phyloP scores from a whole-genome alignment of 2,888 invertebrate genomes.

The Drosophila neoperkinsi region DNA sequence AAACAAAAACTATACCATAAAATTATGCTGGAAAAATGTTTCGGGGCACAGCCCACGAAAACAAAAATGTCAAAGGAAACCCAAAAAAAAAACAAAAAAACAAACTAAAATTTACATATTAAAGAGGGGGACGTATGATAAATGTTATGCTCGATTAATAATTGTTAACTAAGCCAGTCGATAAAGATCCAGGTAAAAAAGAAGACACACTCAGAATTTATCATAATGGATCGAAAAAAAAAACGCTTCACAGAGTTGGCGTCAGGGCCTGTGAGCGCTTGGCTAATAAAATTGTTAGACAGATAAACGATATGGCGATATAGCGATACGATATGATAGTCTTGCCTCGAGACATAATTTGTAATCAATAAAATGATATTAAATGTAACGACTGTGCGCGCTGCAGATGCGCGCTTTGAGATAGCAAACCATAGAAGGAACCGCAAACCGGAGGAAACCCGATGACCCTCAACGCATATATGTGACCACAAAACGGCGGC shows the following conservation, averaged over 20 bases:
- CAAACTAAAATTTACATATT: constrained; percentile 62
- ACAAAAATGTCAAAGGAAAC: constrained; percentile 41
- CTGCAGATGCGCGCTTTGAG: constrained; percentile 67
- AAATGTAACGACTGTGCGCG: constrained; percentile 54
- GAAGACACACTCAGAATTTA: constrained; percentile 32
- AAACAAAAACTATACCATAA: constrained; percentile 28
- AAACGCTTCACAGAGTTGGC: constrained; percentile 31
- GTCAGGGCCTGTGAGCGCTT: constrained; percentile 28
- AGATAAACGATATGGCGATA: constrained; percentile 63
- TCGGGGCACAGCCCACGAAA: constrained; percentile 43
- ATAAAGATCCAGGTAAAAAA: constrained; percentile 58
- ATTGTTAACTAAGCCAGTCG: constrained; percentile 77
- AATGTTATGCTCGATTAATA: constrained; percentile 81
- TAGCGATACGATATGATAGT: constrained; percentile 55
- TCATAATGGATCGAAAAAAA: constrained; percentile 36
- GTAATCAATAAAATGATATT: constrained; percentile 77
- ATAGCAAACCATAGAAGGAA: constrained; percentile 54
- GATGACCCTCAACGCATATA: background rate
- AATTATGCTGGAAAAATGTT: constrained; percentile 55
- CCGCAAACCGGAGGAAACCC: constrained; percentile 43
- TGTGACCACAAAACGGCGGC: constrained; percentile 67
- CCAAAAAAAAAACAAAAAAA: constrained; percentile 1
- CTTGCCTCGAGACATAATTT: constrained; percentile 70
- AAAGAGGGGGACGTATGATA: constrained; percentile 58
- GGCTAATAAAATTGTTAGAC: constrained; percentile 78